phyloP scores from a whole-genome alignment of 30 jellyfish, hydroid and myxozoan species.

The Turritopsis rubra region DNA sequence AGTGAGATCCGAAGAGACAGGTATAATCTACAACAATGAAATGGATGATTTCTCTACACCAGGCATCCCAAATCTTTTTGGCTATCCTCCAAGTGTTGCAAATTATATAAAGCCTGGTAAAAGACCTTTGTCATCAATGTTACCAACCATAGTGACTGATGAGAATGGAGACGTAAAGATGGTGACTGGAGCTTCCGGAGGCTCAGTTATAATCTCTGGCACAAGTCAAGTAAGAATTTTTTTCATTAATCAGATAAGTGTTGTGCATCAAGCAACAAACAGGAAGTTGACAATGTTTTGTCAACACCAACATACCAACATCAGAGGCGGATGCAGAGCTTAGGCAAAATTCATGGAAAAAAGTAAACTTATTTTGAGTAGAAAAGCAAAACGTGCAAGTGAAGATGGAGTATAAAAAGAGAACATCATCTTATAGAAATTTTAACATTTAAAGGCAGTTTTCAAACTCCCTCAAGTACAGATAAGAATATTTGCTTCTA shows the following conservation, averaged over 20 bases:
- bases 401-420: no score
- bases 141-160: conserved; percentile 68
- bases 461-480: no score
- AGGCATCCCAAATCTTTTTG: conserved; percentile 59
- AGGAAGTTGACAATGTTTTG: not conserved
- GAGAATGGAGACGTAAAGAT: conserved; percentile 77
- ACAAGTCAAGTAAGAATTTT: conserved; percentile 54
- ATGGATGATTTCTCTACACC: conserved; percentile 96
- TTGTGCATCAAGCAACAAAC: no score
- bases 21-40: conserved; percentile 80
- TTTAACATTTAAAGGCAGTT: no score
- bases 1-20: conserved; percentile 43
- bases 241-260: not conserved
- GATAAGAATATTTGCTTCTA: no score
- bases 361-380: no score
- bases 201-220: conserved; percentile 83
- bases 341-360: no score
- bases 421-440: no score
- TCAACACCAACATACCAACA: no score
- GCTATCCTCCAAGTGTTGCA: conserved; percentile 76
- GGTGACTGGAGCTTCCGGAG: conserved; percentile 97
- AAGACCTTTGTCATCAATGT: conserved; percentile 88
- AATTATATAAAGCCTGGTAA: conserved; percentile 70
- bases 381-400: no score
- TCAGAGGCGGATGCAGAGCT: no score